Evolutionary conservation across 2,888 invertebrate genomes (phyloP), one percentile per base, ranked within the genome.

Genomic region (Lithodes maja): DNA sequence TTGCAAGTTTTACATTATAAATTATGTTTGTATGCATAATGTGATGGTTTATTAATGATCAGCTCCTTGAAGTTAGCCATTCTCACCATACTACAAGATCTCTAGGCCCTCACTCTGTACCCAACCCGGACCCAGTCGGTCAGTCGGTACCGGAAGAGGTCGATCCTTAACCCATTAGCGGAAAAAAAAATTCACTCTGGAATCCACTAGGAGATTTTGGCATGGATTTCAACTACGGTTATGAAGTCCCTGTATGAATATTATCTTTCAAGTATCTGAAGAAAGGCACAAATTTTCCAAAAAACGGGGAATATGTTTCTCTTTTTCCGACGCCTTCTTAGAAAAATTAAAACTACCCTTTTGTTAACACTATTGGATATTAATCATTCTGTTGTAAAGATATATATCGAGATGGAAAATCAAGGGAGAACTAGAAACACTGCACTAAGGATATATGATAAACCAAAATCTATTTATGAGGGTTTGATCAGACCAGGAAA

Each of bases 261-360:
- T 71, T 71, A n/a, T 5, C 71, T 71, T 71, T 89, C 83, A 89
- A 86, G 89, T 89, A 85, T 89, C 89, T 89, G 85, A 85, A 89
- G 85, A 89, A 89, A 89, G 89, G 89, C 89, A 89, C 89, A 89
- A 89, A 33, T 33, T 89, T 86, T 89, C 89, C 85, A 89, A 89
- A 87, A 88, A 86, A 85, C 77, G 82, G 89, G 80, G 85, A 61
- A 89, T 82, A 81, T 85, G 81, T 89, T 71, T 54, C 84, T 85
- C 85, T 75, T 69, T 83, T 86, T 78, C 69, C 83, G 69, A 86
- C 81, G 80, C 69, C 74, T 82, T 83, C 83, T 86, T 87, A 82
- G 79, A 89, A 89, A 89, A 89, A 89, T 89, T 33, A 33, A 89
- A 89, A 89, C 83, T 89, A 85, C 82, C 53, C 75, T 86, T 82